phyloP scores from a whole-genome alignment of 2,888 invertebrate species.

The Alsophila aescularia region DNA sequence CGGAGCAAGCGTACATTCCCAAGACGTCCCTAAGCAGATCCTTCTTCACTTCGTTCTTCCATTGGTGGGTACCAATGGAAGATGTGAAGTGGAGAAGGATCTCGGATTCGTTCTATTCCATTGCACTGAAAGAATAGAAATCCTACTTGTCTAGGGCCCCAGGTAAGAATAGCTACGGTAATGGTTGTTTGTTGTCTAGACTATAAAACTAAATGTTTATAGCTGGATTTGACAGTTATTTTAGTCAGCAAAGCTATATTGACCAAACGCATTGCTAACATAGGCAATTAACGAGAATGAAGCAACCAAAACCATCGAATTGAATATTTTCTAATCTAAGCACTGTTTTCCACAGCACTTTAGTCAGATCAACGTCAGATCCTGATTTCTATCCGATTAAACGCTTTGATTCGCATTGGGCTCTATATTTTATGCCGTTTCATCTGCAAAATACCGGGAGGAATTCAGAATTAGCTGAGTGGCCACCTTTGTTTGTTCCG shows the following conservation, averaged over 20 bases:
- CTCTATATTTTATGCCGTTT: conserved; percentile 47
- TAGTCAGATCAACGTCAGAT: conserved; percentile 37
- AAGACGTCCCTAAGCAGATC: too few species aligned
- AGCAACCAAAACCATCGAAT: neutral
- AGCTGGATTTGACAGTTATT: too few species aligned
- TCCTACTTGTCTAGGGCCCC: too few species aligned
- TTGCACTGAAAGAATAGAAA: too few species aligned
- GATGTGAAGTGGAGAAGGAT: too few species aligned
- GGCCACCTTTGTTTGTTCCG: conserved; percentile 24
- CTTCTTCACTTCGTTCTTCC: too few species aligned
- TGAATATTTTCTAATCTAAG: neutral
- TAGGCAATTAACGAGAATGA: neutral
- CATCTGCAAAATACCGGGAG: conserved; percentile 33
- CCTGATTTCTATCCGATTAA: conserved; percentile 51
- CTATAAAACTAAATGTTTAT: too few species aligned
- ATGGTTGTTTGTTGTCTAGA: too few species aligned
- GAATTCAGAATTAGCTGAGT: conserved; percentile 22
- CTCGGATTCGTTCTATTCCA: too few species aligned
- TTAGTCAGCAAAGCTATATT: neutral
- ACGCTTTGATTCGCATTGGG: conserved; percentile 41
- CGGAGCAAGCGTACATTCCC: too few species aligned
- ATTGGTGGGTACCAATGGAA: too few species aligned
- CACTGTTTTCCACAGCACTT: conserved; percentile 8
- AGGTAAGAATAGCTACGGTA: too few species aligned
- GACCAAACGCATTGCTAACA: neutral